These are phyloP conservation scores for Camponotus floridanus DNA, from an alignment of 1,140 invertebrate species.

Conservation along the genomic window DNA sequence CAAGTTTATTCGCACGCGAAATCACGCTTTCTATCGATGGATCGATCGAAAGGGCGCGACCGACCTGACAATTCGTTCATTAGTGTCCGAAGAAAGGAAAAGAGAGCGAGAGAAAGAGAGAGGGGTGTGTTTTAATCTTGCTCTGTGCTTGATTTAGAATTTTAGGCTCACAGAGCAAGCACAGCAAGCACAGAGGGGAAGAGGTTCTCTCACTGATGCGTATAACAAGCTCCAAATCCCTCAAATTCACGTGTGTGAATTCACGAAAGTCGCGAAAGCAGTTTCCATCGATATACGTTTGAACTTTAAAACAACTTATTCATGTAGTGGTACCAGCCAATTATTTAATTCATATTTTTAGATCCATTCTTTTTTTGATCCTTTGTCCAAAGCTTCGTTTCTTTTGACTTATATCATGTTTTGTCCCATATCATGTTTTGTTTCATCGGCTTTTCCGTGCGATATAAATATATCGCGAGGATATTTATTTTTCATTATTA, in stretches of 20 bases:
- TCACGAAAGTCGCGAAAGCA: neutral
- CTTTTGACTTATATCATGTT: no score
- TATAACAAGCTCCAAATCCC: conserved; percentile 22
- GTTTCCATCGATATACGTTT: conserved; percentile 14
- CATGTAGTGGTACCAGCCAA: conserved; percentile 65
- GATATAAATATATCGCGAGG: neutral
- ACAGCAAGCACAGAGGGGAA: neutral
- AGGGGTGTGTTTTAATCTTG: neutral
- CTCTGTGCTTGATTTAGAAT: conserved; percentile 21
- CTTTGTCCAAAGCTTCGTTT: neutral
- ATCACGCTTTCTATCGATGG: conserved; percentile 26
- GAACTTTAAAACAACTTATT: conserved; percentile 72
- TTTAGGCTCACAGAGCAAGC: neutral
- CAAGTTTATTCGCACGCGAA: conserved; percentile 33
- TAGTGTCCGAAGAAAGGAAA: neutral
- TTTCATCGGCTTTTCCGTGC: neutral
- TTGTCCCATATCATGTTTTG: no score
- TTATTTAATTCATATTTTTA: conserved; percentile 55
- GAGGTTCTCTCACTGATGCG: neutral
- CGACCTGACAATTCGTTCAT: conserved; percentile 42
- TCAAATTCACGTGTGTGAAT: neutral
- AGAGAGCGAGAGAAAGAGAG: neutral
- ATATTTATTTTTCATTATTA: neutral
- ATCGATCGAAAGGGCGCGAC: conserved; percentile 8
- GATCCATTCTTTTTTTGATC: neutral